Evolutionary conservation across 1,140 invertebrate species (phyloP).

Genomic region (Hyles vespertilio): DNA sequence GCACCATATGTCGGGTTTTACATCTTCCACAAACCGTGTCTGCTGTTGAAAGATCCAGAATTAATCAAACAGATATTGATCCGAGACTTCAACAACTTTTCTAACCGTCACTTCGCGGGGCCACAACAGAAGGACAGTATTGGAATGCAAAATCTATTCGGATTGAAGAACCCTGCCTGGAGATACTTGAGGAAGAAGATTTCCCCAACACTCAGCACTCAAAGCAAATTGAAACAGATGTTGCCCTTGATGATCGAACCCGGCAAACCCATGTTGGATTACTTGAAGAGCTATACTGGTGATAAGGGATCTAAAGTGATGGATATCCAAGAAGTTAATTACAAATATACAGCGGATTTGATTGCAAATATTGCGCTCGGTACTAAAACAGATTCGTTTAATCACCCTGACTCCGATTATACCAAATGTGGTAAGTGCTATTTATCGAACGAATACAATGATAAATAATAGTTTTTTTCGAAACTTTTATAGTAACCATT

Average conservation of each 20-base stretch:
- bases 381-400: slow-evolving; percentile 73
- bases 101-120: slow-evolving; percentile 24
- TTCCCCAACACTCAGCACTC: slow-evolving; percentile 12
- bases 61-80: slow-evolving; percentile 46
- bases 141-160: slow-evolving; percentile 26
- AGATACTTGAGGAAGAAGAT: slow-evolving; percentile 22
- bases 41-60: slow-evolving; percentile 42
- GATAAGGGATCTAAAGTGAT: slow-evolving; percentile 32
- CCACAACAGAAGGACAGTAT: slow-evolving; percentile 22
- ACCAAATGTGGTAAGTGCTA: slow-evolving; percentile 62
- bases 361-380: slow-evolving; percentile 74
- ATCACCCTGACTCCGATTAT: slow-evolving; percentile 50
- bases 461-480: too few species aligned
- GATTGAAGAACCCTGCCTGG: slow-evolving; percentile 23
- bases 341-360: slow-evolving; percentile 74
- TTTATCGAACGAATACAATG: neutral
- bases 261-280: slow-evolving; percentile 25
- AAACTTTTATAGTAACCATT: neutral
- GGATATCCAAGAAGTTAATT: slow-evolving; percentile 41
- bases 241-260: slow-evolving; percentile 21
- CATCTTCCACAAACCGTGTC: slow-evolving; percentile 38
- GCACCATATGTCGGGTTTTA: slow-evolving; percentile 21
- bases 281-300: slow-evolving; percentile 8
- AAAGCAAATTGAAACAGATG: slow-evolving; percentile 19
- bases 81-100: slow-evolving; percentile 47